Percentiles rank a stretch among this genome's conserved stretches.
These are phyloP conservation scores for Boulengeromyrus knoepffleri DNA, from an alignment of 2,113 vertebrate species.

Conservation along the genomic window DNA sequence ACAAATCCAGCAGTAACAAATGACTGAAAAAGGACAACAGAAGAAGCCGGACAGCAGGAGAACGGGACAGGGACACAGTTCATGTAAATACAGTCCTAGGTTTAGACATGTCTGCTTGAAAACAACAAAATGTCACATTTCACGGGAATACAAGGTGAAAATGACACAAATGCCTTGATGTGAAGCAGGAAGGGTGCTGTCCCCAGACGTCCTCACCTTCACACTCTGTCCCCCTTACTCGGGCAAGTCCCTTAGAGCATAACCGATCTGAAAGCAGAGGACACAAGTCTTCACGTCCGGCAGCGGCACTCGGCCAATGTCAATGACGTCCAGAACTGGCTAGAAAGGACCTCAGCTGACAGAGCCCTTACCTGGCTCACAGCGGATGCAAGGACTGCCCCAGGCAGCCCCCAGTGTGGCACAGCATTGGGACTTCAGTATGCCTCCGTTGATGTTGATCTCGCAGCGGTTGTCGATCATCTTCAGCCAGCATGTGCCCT, in stretches of 20 bases:
- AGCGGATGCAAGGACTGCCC: slow-evolving; percentile 86
- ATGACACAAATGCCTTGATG: not conserved
- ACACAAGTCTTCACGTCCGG: not conserved
- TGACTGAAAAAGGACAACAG: not conserved
- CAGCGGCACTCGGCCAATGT: not conserved
- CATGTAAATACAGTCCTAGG: not conserved
- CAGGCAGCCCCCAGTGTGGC: slow-evolving; percentile 89
- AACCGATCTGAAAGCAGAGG: slow-evolving; percentile 68
- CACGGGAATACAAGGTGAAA: not conserved
- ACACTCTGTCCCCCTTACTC: slow-evolving; percentile 81
- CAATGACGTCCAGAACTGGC: not conserved
- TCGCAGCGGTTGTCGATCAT: slow-evolving; percentile 82
- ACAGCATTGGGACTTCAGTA: slow-evolving; percentile 91
- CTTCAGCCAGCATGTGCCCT: slow-evolving; percentile 94
- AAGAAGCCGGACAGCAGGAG: not conserved
- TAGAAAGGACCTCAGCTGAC: not conserved
- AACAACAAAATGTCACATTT: not conserved
- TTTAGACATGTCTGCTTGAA: not conserved
- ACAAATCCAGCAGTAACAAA: not conserved
- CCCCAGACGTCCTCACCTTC: slow-evolving; percentile 65
- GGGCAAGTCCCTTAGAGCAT: slow-evolving; percentile 79
- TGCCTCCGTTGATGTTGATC: slow-evolving; percentile 95
- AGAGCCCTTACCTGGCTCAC: slow-evolving; percentile 69
- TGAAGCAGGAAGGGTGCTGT: not conserved
- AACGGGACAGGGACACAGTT: not conserved